Evolutionary conservation across 2,888 invertebrate species (phyloP), one percentile per base, ranked within the genome.

Genomic region (Cheilosia urbana): DNA sequence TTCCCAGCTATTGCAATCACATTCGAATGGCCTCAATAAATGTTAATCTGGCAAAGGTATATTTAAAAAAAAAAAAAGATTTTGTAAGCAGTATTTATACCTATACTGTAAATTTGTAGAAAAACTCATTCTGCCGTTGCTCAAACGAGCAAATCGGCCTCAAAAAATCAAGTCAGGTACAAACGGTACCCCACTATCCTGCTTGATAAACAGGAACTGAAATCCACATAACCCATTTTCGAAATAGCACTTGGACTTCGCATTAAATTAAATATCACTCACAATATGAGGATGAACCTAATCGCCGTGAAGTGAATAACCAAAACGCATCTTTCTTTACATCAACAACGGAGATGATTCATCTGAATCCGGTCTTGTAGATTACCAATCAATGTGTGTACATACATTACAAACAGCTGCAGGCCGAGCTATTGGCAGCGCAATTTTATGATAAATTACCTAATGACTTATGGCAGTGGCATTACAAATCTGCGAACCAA

Each of bases 361-460:
- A 69, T 76, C 49, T 55, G 40, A 78, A 57, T 66, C 53, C 60
- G 60, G 58, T 66, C 53, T 15, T 21, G 30, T 45, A 30, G 57
- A 63, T 73, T 66, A 49, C 34, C 53, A 71, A 72, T 78, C 71
- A 57, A 49, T 27, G 19, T 55, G 7, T 30, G 30, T 30, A 19
- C n/a, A n/a, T 17, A 71, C 60, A 71, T 40, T 40, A 58, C 30
- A 77, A 13, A 55, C 60, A 77, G 57, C 80, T 69, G 68, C 30
- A 7, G 17, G 7, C 47, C 19, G 47, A 73, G 76, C 60, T 63
- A 42, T 51, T 63, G 19, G 27, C 58, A 60, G 47, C 45, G 60
- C 42, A 77, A 45, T 65, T 55, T 47, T 72, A 72, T 77, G 72
- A 79, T 79, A 62, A 79, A 83, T 79, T 79, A 83, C 79, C 63